phyloP scores from a whole-genome alignment of 2,797 vertebrate genomes.

The Nyctalus aviator region DNA sequence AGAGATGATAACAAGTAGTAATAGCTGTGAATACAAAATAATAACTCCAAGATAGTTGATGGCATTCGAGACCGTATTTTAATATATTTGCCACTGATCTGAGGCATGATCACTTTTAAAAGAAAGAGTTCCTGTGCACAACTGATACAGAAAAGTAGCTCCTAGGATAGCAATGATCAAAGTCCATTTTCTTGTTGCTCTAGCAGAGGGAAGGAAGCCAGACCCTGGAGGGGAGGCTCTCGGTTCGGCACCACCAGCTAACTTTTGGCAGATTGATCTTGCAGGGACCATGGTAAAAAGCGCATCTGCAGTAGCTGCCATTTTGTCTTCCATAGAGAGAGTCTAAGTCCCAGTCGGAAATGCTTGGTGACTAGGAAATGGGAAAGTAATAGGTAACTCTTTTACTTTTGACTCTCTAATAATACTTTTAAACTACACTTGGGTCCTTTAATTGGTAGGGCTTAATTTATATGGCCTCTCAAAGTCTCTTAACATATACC shows the following conservation, averaged over 20 bases:
- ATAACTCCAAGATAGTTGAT: background rate
- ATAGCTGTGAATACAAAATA: background rate
- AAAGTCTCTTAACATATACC: background rate
- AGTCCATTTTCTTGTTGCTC: background rate
- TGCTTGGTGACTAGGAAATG: background rate
- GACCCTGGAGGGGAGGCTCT: background rate
- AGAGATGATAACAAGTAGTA: background rate
- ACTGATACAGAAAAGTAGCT: background rate
- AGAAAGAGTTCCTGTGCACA: background rate
- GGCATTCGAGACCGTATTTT: background rate
- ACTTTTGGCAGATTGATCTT: background rate
- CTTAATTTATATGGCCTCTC: background rate
- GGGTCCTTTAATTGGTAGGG: background rate
- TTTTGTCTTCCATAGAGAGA: background rate
- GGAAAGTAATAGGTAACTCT: background rate
- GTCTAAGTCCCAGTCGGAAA: background rate
- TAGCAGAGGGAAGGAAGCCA: background rate
- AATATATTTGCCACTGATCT: background rate
- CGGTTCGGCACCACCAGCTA: background rate
- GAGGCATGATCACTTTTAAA: background rate
- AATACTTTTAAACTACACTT: slow-evolving; percentile 7
- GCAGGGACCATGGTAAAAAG: background rate
- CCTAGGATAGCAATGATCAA: background rate
- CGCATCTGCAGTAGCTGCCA: background rate
- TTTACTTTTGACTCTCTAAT: background rate